Evolutionary conservation across 2,113 vertebrate species (phyloP).

Genomic region (Typhlomys cinereus): DNA sequence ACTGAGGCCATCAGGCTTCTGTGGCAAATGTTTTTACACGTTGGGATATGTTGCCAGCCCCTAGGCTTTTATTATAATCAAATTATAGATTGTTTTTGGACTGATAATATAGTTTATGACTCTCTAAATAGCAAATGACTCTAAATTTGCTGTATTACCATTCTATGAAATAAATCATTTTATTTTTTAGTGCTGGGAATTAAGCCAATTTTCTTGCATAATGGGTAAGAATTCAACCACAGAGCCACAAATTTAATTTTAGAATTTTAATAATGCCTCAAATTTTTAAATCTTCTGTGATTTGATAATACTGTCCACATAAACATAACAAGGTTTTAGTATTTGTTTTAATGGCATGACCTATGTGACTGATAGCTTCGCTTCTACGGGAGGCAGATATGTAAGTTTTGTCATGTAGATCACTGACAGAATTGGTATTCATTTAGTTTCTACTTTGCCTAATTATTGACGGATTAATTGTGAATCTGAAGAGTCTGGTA

Average conservation of each 20-base stretch:
- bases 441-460: conserved; percentile 21
- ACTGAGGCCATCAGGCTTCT: too few relatives aligned
- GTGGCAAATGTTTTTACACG: too few relatives aligned
- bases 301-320: neutral
- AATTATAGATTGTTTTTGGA: neutral
- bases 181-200: neutral
- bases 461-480: neutral
- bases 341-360: neutral
- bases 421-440: neutral
- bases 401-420: neutral
- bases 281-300: neutral
- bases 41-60: too few relatives aligned
- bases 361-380: neutral
- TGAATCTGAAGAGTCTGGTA: neutral
- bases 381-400: neutral
- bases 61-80: conserved; percentile 44
- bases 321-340: neutral
- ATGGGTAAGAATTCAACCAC: neutral
- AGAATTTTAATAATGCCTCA: neutral
- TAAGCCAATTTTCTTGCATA: neutral
- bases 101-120: too few relatives aligned
- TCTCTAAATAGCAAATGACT: neutral
- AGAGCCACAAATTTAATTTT: conserved; percentile 12
- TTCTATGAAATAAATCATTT: neutral
- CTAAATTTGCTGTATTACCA: neutral